phyloP scores from a whole-genome alignment of 2,113 vertebrate species.

The Melanocharis versteri region DNA sequence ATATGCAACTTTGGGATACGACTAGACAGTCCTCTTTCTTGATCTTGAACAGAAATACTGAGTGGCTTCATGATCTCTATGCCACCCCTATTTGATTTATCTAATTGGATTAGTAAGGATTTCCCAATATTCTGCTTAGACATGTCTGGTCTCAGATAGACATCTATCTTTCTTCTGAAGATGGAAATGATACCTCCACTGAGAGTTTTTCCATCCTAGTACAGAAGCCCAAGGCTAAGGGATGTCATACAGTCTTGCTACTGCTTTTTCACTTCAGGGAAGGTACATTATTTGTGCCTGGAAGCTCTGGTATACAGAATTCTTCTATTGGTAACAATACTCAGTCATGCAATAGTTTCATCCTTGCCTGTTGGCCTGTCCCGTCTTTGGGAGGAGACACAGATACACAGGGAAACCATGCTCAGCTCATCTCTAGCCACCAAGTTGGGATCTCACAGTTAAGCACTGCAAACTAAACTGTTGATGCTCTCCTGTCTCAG shows the following conservation, averaged over 20 bases:
- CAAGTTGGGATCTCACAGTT: background rate
- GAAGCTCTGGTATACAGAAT: background rate
- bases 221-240: background rate
- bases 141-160: background rate
- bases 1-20: background rate
- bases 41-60: background rate
- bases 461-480: background rate
- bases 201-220: background rate
- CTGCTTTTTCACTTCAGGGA: background rate
- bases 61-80: background rate
- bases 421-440: background rate
- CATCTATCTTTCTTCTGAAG: background rate
- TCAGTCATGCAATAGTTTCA: background rate
- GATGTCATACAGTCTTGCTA: background rate
- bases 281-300: background rate
- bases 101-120: background rate
- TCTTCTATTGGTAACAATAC: background rate
- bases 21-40: background rate
- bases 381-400: background rate
- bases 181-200: background rate
- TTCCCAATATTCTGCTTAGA: background rate
- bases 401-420: background rate
- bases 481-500: background rate
- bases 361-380: background rate
- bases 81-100: background rate